phyloP scores from a whole-genome alignment of 1,140 invertebrate genomes.

The Delia radicum region DNA sequence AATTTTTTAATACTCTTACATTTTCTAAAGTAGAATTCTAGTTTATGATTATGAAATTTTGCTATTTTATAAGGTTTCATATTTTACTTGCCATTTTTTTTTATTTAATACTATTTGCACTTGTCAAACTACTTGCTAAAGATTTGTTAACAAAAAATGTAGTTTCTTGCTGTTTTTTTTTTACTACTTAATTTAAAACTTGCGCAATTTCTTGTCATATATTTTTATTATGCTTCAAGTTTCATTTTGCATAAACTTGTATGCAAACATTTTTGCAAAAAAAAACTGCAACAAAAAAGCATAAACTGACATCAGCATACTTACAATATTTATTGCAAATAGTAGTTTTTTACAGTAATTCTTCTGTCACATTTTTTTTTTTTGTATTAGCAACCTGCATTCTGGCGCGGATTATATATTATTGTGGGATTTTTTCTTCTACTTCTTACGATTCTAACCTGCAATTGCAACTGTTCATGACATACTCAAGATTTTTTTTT shows the following conservation, averaged over 20 bases:
- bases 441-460: neutral
- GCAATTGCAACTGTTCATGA: neutral
- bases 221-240: neutral
- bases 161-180: neutral
- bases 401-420: too few species aligned
- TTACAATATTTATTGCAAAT: neutral
- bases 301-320: neutral
- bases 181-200: neutral
- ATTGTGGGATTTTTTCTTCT: neutral
- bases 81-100: too few species aligned
- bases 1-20: neutral
- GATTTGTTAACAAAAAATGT: neutral
- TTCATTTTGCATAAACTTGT: neutral
- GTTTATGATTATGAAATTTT: neutral
- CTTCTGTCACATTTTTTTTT: neutral
- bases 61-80: neutral
- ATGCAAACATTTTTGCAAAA: neutral
- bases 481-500: neutral
- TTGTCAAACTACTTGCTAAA: neutral
- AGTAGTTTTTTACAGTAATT: too few species aligned
- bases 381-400: neutral
- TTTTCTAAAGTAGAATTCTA: neutral
- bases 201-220: neutral
- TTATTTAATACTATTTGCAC: too few species aligned
- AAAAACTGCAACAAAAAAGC: neutral